phyloP scores from a whole-genome alignment of 2,113 vertebrate species.

The Dolichotis patagonum region DNA sequence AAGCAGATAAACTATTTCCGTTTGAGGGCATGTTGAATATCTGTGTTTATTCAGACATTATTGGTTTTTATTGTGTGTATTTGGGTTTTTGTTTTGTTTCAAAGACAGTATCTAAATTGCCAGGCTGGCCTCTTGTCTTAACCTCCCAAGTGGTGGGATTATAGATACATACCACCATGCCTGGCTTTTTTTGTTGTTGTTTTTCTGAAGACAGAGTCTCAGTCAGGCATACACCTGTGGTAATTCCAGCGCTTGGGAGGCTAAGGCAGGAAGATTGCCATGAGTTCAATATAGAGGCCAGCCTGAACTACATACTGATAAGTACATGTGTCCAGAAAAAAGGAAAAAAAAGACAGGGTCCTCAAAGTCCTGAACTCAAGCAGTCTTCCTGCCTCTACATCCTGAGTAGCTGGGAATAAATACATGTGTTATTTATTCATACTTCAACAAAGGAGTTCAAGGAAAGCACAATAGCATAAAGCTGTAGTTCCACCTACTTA shows the following conservation, averaged over 20 bases:
- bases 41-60: not conserved
- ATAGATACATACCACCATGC: not conserved
- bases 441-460: constrained; percentile 30
- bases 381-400: not conserved
- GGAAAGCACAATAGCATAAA: not conserved
- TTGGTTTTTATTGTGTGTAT: not conserved
- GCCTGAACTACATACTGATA: not conserved
- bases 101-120: not conserved
- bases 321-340: too few relatives aligned
- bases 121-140: not conserved
- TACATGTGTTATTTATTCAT: not conserved
- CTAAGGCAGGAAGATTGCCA: not conserved
- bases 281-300: not conserved
- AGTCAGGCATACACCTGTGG: not conserved
- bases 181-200: not conserved
- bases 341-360: not conserved
- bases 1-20: not conserved
- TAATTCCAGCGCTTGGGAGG: not conserved
- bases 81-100: not conserved
- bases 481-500: not conserved
- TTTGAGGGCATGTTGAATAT: not conserved
- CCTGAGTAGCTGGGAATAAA: not conserved
- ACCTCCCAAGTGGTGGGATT: not conserved
- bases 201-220: not conserved
- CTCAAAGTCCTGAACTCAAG: not conserved